A percentile compares a stretch with the other conserved stretches of the same genome.
These are phyloP conservation scores for Lysandra coridon DNA, from an alignment of 2,888 invertebrate species.

Conservation along the genomic window DNA sequence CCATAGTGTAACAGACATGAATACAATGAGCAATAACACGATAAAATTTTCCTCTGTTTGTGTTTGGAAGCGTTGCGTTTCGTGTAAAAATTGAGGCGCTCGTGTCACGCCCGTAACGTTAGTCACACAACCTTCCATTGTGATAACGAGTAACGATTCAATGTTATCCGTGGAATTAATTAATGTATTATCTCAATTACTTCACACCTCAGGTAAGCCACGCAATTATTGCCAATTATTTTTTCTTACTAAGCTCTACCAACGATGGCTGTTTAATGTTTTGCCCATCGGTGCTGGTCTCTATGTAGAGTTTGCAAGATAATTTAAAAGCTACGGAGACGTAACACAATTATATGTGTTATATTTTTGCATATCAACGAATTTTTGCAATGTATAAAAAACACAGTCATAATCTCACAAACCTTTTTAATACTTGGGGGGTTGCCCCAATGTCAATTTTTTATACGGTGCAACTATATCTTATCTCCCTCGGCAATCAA, in stretches of 20 bases:
- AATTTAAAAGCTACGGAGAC: too few relatives aligned
- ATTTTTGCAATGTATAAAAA: too few relatives aligned
- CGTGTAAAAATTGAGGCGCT: constrained; percentile 8
- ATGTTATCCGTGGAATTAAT: constrained; percentile 43
- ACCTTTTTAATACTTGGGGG: too few relatives aligned
- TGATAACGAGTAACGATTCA: constrained; percentile 43
- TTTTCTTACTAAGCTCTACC: not conserved
- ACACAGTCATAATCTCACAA: too few relatives aligned
- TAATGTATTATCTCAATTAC: constrained; percentile 32
- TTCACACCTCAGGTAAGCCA: not conserved
- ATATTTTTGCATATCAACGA: too few relatives aligned
- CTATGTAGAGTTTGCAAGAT: not conserved
- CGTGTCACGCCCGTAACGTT: constrained; percentile 40
- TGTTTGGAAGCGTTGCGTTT: constrained; percentile 4
- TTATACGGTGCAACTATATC: too few relatives aligned
- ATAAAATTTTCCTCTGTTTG: constrained; percentile 18
- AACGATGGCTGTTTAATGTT: not conserved
- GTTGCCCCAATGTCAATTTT: too few relatives aligned
- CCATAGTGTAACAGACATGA: constrained; percentile 1
- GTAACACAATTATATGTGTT: too few relatives aligned
- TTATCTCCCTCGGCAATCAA: too few relatives aligned
- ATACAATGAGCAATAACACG: not conserved
- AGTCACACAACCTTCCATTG: constrained; percentile 56
- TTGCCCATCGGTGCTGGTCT: not conserved
- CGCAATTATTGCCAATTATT: not conserved